phyloP scores from a whole-genome alignment of 37 sponge, comb jelly and placozoan species.

The Sycon ciliatum region DNA sequence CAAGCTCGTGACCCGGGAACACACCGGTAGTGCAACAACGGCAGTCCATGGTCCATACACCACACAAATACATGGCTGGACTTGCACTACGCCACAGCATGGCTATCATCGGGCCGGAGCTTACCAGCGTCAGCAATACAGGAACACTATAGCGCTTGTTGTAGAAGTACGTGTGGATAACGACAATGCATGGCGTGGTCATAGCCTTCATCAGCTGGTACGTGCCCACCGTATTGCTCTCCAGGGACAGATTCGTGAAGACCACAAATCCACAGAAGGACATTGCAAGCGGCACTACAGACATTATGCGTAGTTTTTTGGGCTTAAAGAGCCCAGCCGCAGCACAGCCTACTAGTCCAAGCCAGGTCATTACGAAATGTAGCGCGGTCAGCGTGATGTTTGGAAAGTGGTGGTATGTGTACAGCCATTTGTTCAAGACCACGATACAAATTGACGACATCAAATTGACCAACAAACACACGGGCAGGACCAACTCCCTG shows the following conservation, averaged over 20 bases:
- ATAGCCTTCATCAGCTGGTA: conserved; percentile 75
- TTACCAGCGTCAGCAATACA: conserved; percentile 48
- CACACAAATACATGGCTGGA: too few species aligned
- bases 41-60: too few species aligned
- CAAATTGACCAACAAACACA: conserved; percentile 31
- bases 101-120: neutral
- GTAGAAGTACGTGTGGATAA: conserved; percentile 55
- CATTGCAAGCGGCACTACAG: conserved; percentile 44
- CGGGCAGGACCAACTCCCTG: too few species aligned
- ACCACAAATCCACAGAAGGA: conserved; percentile 79
- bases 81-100: too few species aligned
- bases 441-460: conserved; percentile 66
- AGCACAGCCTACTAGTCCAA: conserved; percentile 46
- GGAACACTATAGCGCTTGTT: conserved; percentile 19
- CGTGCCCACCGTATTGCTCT: conserved; percentile 68
- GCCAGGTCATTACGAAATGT: conserved; percentile 52
- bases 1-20: too few species aligned
- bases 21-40: too few species aligned
- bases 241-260: conserved; percentile 71
- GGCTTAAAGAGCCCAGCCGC: conserved; percentile 47
- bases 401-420: conserved; percentile 52
- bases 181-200: conserved; percentile 64
- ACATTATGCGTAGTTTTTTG: conserved; percentile 35
- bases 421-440: conserved; percentile 63
- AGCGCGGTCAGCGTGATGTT: conserved; percentile 62